A percentile compares a stretch with the other conserved stretches of the same genome.
Conservation (phyloP, 1,140 invertebrate genomes). For the Stegodyphus mimosarum region DNA sequence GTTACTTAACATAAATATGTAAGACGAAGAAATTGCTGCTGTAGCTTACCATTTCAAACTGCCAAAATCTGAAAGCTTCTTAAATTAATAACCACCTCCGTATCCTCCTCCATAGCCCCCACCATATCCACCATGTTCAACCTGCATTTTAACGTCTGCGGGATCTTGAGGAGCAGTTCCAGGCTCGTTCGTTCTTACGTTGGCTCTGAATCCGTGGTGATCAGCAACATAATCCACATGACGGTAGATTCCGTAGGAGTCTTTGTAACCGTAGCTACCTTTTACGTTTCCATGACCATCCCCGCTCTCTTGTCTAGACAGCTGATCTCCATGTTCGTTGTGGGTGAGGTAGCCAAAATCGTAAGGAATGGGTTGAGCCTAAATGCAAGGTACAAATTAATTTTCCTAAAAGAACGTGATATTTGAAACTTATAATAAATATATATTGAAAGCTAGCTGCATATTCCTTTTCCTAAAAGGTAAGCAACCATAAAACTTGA, state of each 20-base stretch:
- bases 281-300: slow-evolving; percentile 62
- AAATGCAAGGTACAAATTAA: not conserved
- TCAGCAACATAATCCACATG: slow-evolving; percentile 63
- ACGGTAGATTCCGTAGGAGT: slow-evolving; percentile 61
- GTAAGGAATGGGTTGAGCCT: slow-evolving; percentile 61
- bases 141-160: slow-evolving; percentile 55
- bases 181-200: slow-evolving; percentile 63
- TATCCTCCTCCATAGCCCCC: slow-evolving; percentile 9
- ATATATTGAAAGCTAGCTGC: too few relatives aligned
- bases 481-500: too few relatives aligned
- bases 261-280: slow-evolving; percentile 62
- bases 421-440: too few relatives aligned
- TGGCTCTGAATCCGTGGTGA: slow-evolving; percentile 62
- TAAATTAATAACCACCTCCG: not conserved
- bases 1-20: too few relatives aligned
- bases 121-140: slow-evolving; percentile 29
- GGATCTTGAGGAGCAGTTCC: slow-evolving; percentile 61
- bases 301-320: slow-evolving; percentile 56
- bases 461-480: too few relatives aligned
- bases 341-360: slow-evolving; percentile 62
- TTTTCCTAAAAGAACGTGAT: too few relatives aligned
- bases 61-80: too few relatives aligned
- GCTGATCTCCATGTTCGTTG: slow-evolving; percentile 62
- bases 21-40: too few relatives aligned
- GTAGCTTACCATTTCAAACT: too few relatives aligned